Conservation (phyloP, 2,888 invertebrate species). For the Parnassius smintheus region DNA sequence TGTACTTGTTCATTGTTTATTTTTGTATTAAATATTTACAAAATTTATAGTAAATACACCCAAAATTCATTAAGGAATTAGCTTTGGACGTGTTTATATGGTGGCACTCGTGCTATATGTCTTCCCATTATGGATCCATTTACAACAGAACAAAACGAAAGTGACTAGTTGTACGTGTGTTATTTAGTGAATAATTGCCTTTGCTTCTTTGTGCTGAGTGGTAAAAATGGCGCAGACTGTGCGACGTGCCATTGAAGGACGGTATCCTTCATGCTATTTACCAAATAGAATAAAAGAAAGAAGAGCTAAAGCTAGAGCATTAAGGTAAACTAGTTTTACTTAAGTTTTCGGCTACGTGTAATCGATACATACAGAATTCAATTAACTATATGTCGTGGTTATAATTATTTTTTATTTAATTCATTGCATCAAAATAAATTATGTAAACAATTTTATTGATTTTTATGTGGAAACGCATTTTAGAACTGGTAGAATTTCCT, state of each 20-base stretch:
- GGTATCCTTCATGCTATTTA: conserved; percentile 89
- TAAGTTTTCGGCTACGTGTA: background rate
- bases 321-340: conserved; percentile 55
- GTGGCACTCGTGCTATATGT: conserved; percentile 60
- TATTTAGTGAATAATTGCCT: conserved; percentile 49
- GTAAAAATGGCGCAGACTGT: conserved; percentile 86
- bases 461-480: too few relatives aligned
- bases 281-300: conserved; percentile 87
- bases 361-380: background rate
- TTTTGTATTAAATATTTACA: conserved; percentile 23
- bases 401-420: too few relatives aligned
- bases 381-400: too few relatives aligned
- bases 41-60: conserved; percentile 23
- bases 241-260: conserved; percentile 86
- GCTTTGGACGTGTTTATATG: conserved; percentile 27
- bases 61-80: conserved; percentile 15
- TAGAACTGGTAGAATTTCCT: too few relatives aligned
- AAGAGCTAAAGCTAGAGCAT: conserved; percentile 83
- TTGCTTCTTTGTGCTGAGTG: conserved; percentile 43
- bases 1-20: conserved; percentile 21
- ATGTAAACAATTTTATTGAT: too few relatives aligned
- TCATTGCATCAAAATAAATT: too few relatives aligned
- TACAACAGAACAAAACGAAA: conserved; percentile 79
- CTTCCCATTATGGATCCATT: conserved; percentile 63
- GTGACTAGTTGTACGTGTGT: conserved; percentile 69